Evolutionary conservation across 1,140 invertebrate genomes (phyloP), one percentile per base, ranked within the genome.

Genomic region (Cotesia chilonis): DNA sequence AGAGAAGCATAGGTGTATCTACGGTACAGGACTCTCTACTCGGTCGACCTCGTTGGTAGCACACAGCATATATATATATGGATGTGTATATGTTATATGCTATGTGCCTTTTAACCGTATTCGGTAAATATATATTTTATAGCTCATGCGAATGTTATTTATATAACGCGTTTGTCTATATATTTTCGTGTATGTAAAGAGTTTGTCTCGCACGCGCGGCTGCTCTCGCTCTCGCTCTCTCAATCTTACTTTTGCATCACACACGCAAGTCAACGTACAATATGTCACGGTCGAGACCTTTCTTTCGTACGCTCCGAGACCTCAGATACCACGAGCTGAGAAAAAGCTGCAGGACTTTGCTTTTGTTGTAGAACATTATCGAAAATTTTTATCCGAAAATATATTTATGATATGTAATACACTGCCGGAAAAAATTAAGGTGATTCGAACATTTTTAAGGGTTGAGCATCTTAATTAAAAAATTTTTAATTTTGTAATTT

Each of bases 271-370:
- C 59, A 35, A 20, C 54, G 63, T 65, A 75, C 64, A 68, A 73
- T 75, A 75, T 75, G 74, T 75, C 74, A 75, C 69, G 74, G 72
- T 73, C 71, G 65, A 75, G 71, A 75, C 74, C 74, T 75, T 73
- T 75, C 51, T 75, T 73, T 71, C 65, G 37, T 38, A 14, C 60
- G 41, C 61, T 63, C 36, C 2, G 20, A 51, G 14, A 28, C n/a
- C 54, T 67, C 70, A 4, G 14, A 57, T 66, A 36, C 35, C n/a
- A 6, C 28, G 28, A 28, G 28, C 28, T 10, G 41, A 47, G 41
- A 47, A 47, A 47, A 47, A 47, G 41, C 5, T 63, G 6, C 38
- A n/a, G 36, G 35, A 47, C 5, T 14, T 36, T 12, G 63, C 9
- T 7, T 41, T n/a, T 65, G 20, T 65, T 47, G 14, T 65, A 38